Evolutionary conservation across 2,888 invertebrate species (phyloP).

Genomic region (Nymphalis urticae): DNA sequence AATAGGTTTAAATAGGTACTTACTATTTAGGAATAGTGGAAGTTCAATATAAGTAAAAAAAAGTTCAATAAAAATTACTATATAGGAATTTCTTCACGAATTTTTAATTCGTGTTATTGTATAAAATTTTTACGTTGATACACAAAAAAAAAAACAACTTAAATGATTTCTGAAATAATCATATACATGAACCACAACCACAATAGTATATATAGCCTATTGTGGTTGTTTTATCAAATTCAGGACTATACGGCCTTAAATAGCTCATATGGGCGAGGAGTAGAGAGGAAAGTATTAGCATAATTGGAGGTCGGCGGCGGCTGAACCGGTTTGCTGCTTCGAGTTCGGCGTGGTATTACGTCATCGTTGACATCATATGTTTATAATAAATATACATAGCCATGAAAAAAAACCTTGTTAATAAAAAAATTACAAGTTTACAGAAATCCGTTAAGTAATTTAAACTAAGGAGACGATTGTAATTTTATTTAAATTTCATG

Average conservation of each 20-base stretch:
- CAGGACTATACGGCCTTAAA: conserved; percentile 38
- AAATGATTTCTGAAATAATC: not conserved
- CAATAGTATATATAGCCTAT: not conserved
- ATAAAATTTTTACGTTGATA: too few relatives aligned
- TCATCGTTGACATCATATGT: conserved; percentile 69
- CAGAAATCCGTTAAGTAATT: too few relatives aligned
- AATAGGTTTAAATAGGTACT: too few relatives aligned
- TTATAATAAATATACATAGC: conserved; percentile 1
- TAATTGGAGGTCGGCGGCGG: conserved; percentile 72
- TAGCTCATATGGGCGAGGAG: conserved; percentile 49
- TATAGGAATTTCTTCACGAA: too few relatives aligned
- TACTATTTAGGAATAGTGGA: too few relatives aligned
- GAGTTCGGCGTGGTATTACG: conserved; percentile 63
- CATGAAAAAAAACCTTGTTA: not conserved
- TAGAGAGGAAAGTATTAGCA: conserved; percentile 65
- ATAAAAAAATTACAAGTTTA: too few relatives aligned
- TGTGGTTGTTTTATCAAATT: conserved; percentile 17
- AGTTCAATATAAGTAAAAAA: too few relatives aligned
- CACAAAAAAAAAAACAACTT: too few relatives aligned
- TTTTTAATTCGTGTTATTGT: too few relatives aligned
- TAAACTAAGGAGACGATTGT: too few relatives aligned
- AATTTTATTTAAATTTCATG: too few relatives aligned
- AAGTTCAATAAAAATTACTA: too few relatives aligned
- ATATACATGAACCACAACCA: not conserved
- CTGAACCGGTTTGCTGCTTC: conserved; percentile 64